Base-by-base conservation (phyloP, 2,888 invertebrate genomes). In the Stenodema calcarata region DNA sequence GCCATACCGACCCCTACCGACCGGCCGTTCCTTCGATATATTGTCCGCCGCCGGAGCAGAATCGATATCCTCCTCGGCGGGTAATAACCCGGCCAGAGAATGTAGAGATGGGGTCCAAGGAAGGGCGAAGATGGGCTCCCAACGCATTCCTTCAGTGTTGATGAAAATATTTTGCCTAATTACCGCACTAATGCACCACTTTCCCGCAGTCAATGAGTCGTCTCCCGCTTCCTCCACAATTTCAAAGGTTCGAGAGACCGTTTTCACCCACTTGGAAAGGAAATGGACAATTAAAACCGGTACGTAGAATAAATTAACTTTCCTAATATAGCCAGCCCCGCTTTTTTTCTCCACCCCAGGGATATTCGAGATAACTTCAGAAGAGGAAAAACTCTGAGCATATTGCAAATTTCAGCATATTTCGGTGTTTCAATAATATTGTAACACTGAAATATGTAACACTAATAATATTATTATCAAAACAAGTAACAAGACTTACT, bases 111-210 rank as follows among this genome's bases (percentile, higher is more conserved):
- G 78, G 44, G 44, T 44, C 78, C 41, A 42, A 41, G 44, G 35
- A n/a, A 78, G 78, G 18, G 18, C 27, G 76, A 42, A 76, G 76
- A 41, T n/a, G 23, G 41, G 18, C 18, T 35, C 41, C 82, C 80
- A 4, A 30, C 41, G 82, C 69, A 69, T 82, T 82, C 69, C 69
- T 14, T 9, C 78, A 18, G 35, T 62, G 69, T 82, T 82, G 82
- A 82, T 82, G 82, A 82, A 82, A 82, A 82, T 82, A 82, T 82
- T 82, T 82, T 35, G 82, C 82, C 82, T 82, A 82, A 82, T 82
- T 82, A 78, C 78, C 42, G 78, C 23, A 42, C 41, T 78, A 23
- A 62, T 62, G 62, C 62, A 23, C 23, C 62, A 18, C 30, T 73
- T 35, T 78, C 12, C 44, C 23, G 44, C 14, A 42, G 78, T 78